Conservation (phyloP, 2,888 invertebrate species). For the Acanthoscelides obtectus region DNA sequence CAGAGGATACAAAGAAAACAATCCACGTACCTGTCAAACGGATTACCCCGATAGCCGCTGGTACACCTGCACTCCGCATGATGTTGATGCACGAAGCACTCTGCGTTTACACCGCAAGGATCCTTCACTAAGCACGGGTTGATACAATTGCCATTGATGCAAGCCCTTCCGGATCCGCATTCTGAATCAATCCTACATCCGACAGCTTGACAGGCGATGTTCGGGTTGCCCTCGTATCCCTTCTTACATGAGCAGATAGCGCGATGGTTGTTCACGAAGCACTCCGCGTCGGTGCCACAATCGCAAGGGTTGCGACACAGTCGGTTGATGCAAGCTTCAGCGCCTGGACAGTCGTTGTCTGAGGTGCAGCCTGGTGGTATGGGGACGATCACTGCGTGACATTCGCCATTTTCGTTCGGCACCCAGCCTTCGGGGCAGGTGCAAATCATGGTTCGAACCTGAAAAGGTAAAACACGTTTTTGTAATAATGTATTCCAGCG, state of each 20-base stretch:
- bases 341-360: constrained; percentile 72
- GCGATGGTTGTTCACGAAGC: constrained; percentile 76
- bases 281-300: constrained; percentile 80
- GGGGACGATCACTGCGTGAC: constrained; percentile 66
- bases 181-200: constrained; percentile 81
- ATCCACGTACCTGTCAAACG: constrained; percentile 51
- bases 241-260: constrained; percentile 82
- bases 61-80: constrained; percentile 74
- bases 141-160: constrained; percentile 79
- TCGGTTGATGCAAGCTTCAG: constrained; percentile 80
- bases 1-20: too few species aligned
- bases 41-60: constrained; percentile 76
- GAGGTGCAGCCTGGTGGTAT: constrained; percentile 71
- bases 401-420: constrained; percentile 73
- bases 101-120: constrained; percentile 77
- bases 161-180: constrained; percentile 78
- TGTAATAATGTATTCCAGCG: too few species aligned
- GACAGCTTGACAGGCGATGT: constrained; percentile 71
- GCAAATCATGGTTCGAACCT: constrained; percentile 73
- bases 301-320: constrained; percentile 84
- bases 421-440: constrained; percentile 83
- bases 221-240: constrained; percentile 84
- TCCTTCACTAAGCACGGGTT: constrained; percentile 79
- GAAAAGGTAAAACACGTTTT: neutral
- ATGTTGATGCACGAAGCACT: constrained; percentile 72